These are phyloP conservation scores for Pyrochroa serraticornis DNA, from an alignment of 2,888 invertebrate species.

Conservation along the genomic window DNA sequence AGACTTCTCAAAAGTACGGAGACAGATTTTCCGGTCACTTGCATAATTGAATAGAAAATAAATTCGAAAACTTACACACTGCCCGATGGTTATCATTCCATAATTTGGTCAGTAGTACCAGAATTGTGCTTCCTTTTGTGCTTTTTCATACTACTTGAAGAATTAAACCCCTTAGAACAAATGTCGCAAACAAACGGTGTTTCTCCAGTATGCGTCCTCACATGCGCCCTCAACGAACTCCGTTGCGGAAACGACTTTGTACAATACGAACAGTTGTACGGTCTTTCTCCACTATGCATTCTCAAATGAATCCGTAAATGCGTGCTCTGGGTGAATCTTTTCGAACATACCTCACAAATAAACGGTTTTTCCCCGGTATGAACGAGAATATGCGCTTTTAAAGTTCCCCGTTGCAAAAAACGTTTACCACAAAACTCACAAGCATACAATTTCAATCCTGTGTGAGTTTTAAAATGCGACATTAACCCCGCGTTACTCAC, in stretches of 20 bases:
- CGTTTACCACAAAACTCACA: constrained; percentile 43
- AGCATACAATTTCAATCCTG: constrained; percentile 55
- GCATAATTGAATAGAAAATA: too few relatives aligned
- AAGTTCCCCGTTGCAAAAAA: constrained; percentile 38
- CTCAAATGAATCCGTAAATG: constrained; percentile 41
- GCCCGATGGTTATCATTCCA: too few relatives aligned
- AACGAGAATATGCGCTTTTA: constrained; percentile 43
- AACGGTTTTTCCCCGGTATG: constrained; percentile 47
- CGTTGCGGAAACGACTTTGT: constrained; percentile 23
- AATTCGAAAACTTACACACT: too few relatives aligned
- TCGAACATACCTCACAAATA: constrained; percentile 38
- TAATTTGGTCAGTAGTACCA: too few relatives aligned
- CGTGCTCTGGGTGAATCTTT: constrained; percentile 37
- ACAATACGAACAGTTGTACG: constrained; percentile 34
- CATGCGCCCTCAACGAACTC: constrained; percentile 57
- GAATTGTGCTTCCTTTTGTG: constrained; percentile 20
- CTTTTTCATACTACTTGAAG: not conserved
- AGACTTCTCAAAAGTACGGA: too few relatives aligned
- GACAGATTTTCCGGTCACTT: too few relatives aligned
- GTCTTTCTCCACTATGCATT: constrained; percentile 45
- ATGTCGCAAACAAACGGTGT: constrained; percentile 61
- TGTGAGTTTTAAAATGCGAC: constrained; percentile 6
- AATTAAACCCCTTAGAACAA: constrained; percentile 57
- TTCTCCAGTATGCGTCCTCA: constrained; percentile 60
- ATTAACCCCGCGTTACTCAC: not conserved